Evolutionary conservation across 2,888 invertebrate species (phyloP), one percentile per base, ranked within the genome.

Genomic region (Acanthopleura granulata): DNA sequence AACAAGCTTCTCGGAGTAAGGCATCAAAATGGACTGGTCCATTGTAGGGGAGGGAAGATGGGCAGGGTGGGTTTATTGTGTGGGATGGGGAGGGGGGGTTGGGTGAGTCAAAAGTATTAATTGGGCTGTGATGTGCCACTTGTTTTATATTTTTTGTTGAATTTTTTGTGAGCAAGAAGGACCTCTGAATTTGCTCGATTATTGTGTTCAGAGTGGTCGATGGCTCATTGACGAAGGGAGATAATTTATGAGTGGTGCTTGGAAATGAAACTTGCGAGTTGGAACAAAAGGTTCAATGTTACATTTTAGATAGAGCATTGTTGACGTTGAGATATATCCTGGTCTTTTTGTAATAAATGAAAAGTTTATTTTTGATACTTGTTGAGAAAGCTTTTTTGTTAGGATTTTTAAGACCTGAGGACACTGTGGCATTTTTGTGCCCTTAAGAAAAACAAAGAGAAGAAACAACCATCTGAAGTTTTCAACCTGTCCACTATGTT

Each of bases 281-380:
- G 79, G 82, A 84, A 81, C 81, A 81, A 81, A 81, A 77, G 66
- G 29, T 22, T 40, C 6, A 57, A 57, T 6, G 57, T n/a, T 57
- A 57, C 18, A 57, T 80, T 81, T 79, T 75, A 78, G 79, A 80
- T 76, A 80, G 88, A 83, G 86, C 88, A 86, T 86, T 83, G 82
- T 84, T 83, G 77, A 80, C 75, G 84, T 84, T 85, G 82, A 80
- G 80, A 80, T 82, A 80, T 85, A 80, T 81, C 81, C 81, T 87
- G 87, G 87, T 87, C 87, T 87, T 89, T 89, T 87, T 86, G 89
- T 88, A 86, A 83, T 85, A 87, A 83, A 78, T 80, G 77, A 81
- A 91, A 92, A 92, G 92, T 92, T 92, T 93, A 93, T 93, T 93
- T 93, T 93, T 93, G 93, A 93, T 93, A 93, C 93, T 92, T 93